Evolutionary conservation across 1,140 invertebrate genomes (phyloP).

Genomic region (Forficula auricularia): DNA sequence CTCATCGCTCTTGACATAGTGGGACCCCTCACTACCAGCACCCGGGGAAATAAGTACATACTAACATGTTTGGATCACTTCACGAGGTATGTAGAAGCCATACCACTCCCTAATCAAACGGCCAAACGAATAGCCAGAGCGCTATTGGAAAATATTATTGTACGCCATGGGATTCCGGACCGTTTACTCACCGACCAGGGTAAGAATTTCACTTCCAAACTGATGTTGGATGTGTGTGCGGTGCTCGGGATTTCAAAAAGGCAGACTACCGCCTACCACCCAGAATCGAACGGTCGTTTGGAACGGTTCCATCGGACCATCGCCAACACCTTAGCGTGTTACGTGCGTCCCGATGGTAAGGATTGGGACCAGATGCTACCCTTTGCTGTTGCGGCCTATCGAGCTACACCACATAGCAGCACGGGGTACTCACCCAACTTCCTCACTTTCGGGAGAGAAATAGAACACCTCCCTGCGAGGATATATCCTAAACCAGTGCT

Average conservation of each 20-base stretch:
- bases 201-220: constrained; percentile 14
- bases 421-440: no score
- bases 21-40: constrained; percentile 15
- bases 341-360: no score
- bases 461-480: no score
- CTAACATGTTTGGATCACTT: constrained; percentile 20
- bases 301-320: no score
- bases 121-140: constrained; percentile 14
- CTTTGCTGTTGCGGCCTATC: no score
- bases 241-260: constrained; percentile 18
- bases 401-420: no score
- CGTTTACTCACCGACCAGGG: constrained; percentile 21
- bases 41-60: constrained; percentile 17
- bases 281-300: constrained; percentile 17
- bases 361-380: no score
- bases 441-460: no score
- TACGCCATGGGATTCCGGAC: constrained; percentile 17
- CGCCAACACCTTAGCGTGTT: no score
- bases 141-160: constrained; percentile 18
- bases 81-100: constrained; percentile 16
- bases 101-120: constrained; percentile 15
- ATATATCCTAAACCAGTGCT: no score
- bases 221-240: constrained; percentile 16
- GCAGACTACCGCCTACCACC: constrained; percentile 15
- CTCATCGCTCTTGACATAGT: constrained; percentile 17